phyloP scores from a whole-genome alignment of 2,797 vertebrate species.

The Myotis myotis region DNA sequence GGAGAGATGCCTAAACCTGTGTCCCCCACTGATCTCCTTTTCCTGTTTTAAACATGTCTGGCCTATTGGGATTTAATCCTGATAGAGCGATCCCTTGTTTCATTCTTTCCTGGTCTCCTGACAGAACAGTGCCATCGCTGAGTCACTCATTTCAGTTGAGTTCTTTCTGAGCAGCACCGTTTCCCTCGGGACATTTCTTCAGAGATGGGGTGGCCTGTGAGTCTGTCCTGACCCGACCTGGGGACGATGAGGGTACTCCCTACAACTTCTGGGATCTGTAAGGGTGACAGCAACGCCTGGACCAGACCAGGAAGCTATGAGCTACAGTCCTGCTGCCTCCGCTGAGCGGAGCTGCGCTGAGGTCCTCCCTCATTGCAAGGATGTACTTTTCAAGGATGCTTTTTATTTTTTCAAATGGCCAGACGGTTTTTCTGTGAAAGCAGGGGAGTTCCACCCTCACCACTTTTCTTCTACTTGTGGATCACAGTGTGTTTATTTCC shows the following conservation, averaged over 20 bases:
- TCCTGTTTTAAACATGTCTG: neutral
- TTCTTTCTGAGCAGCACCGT: neutral
- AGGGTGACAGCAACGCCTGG: neutral
- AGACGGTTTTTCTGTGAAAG: neutral
- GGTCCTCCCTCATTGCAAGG: neutral
- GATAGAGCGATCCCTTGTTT: neutral
- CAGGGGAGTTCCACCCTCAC: neutral
- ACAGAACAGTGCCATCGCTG: neutral
- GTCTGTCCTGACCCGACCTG: neutral
- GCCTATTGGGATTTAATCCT: neutral
- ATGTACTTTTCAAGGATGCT: neutral
- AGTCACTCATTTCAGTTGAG: neutral
- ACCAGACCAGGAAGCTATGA: fast-evolving
- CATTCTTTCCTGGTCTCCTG: neutral
- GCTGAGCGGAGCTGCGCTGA: neutral
- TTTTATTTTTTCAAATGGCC: neutral
- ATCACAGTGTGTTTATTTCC: neutral
- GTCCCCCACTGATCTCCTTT: neutral
- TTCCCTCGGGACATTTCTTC: neutral
- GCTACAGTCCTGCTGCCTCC: neutral
- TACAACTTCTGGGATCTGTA: neutral
- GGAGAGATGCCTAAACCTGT: neutral
- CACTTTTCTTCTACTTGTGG: neutral
- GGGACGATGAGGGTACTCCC: fast-evolving
- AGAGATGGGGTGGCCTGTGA: neutral